Conservation (phyloP, 2,888 invertebrate genomes). For the Leptopterna dolabrata region DNA sequence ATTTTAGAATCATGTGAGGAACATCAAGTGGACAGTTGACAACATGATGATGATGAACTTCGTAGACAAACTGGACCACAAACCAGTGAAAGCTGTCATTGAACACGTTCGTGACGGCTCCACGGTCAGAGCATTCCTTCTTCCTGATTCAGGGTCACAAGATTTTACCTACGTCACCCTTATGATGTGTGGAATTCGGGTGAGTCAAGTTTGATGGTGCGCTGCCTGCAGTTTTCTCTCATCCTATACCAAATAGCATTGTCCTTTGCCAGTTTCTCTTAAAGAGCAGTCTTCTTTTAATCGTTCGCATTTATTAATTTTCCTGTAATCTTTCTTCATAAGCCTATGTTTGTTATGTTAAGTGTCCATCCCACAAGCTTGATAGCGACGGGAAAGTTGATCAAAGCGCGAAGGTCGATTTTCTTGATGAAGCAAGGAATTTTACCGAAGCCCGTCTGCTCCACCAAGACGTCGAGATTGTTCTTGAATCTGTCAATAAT, state of each 20-base stretch:
- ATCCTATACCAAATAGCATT: too few species aligned
- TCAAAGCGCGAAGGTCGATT: conserved; percentile 73
- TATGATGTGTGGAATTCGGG: conserved; percentile 94
- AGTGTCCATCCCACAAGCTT: conserved; percentile 85
- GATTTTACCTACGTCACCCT: conserved; percentile 88
- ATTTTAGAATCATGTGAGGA: conserved; percentile 79
- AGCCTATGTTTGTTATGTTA: conserved; percentile 22
- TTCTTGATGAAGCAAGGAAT: conserved; percentile 91
- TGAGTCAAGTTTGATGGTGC: conserved; percentile 67
- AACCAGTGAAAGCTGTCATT: conserved; percentile 91
- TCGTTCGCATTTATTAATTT: too few species aligned
- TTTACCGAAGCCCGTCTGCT: conserved; percentile 92
- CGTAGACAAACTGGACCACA: conserved; percentile 86
- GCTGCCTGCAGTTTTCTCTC: neutral
- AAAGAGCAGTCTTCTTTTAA: too few species aligned
- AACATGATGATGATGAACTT: conserved; percentile 76
- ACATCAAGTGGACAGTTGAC: conserved; percentile 90
- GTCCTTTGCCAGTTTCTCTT: too few species aligned
- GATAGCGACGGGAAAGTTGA: conserved; percentile 79
- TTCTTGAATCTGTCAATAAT: conserved; percentile 88
- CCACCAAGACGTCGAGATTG: conserved; percentile 89
- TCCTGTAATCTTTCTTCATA: neutral
- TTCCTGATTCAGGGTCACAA: conserved; percentile 72
- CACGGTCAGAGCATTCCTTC: conserved; percentile 89
- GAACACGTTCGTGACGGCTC: conserved; percentile 98